phyloP scores from a whole-genome alignment of 2,888 invertebrate species.

The Aspidapion aeneum region DNA sequence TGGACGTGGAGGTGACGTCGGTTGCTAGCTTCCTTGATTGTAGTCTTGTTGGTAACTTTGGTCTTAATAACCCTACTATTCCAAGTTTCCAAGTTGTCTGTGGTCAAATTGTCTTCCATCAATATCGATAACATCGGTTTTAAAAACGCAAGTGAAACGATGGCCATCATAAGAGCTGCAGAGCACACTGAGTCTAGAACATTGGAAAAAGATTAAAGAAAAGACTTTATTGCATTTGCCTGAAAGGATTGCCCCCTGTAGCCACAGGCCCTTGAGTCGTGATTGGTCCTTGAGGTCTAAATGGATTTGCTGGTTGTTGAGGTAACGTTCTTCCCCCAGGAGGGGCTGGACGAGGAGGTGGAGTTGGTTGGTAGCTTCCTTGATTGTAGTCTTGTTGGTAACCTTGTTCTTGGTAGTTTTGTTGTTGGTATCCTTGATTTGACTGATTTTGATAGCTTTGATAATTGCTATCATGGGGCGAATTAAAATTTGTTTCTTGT shows the following conservation, averaged over 20 bases:
- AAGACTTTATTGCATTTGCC: no score
- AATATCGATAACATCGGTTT: conserved; percentile 98
- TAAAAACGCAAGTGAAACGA: conserved; percentile 96
- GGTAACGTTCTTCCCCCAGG: conserved; percentile 38
- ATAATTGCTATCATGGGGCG: conserved; percentile 49
- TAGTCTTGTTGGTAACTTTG: conserved; percentile 25
- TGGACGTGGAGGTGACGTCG: conserved; percentile 47
- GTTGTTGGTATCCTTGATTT: conserved; percentile 31
- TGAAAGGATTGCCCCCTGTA: conserved; percentile 44
- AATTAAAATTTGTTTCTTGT: conserved; percentile 66
- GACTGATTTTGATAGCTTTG: conserved; percentile 44
- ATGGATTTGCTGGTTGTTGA: conserved; percentile 34
- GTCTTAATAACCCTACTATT: conserved; percentile 85
- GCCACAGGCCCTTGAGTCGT: conserved; percentile 12
- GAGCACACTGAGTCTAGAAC: conserved; percentile 93
- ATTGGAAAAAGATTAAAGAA: no score
- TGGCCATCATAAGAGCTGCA: conserved; percentile 98
- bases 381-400: conserved; percentile 26
- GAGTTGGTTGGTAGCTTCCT: conserved; percentile 31
- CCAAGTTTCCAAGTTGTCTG: conserved; percentile 96
- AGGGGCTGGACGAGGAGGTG: conserved; percentile 50
- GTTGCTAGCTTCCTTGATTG: conserved; percentile 32
- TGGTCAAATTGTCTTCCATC: conserved; percentile 94
- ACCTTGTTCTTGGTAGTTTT: conserved; percentile 25
- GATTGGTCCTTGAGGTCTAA: conserved; percentile 33